A percentile compares a stretch with the other conserved stretches of the same genome.
phyloP scores from a whole-genome alignment of 2,113 vertebrate species.

The Lycocorax pyrrhopterus region DNA sequence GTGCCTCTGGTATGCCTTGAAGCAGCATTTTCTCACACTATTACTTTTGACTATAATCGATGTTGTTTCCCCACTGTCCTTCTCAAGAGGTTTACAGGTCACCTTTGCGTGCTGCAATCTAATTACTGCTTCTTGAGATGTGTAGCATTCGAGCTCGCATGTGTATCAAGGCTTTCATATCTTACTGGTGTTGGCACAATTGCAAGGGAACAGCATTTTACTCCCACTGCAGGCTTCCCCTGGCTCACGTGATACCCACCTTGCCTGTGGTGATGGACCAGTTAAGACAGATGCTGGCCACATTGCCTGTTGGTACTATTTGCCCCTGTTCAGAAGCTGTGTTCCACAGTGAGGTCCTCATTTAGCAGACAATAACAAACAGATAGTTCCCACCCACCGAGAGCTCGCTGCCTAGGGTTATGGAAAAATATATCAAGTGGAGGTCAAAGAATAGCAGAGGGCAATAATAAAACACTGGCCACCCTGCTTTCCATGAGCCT shows the following conservation, averaged over 20 bases:
- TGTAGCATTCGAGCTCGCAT: not conserved
- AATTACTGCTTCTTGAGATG: not conserved
- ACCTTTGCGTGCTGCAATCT: not conserved
- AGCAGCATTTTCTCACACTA: not conserved
- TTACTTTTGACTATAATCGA: not conserved
- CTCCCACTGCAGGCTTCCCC: not conserved
- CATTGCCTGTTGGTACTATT: not conserved
- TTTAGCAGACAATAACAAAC: not conserved
- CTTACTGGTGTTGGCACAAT: not conserved
- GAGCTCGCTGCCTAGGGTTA: conserved; percentile 32
- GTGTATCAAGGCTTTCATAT: not conserved
- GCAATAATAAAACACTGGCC: conserved; percentile 1
- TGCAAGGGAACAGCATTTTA: not conserved
- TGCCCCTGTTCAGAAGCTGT: not conserved
- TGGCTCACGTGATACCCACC: not conserved
- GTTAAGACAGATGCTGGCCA: not conserved
- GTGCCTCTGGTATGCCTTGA: not conserved
- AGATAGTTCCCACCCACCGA: conserved; percentile 21
- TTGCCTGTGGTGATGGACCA: not conserved
- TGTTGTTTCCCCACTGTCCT: not conserved
- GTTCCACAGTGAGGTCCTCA: not conserved
- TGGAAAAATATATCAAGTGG: conserved; percentile 50
- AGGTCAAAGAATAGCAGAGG: conserved; percentile 37
- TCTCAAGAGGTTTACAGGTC: not conserved
- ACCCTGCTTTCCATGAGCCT: conserved; percentile 11